phyloP scores from a whole-genome alignment of 1,140 invertebrate species.

The Colletes latitarsis region DNA sequence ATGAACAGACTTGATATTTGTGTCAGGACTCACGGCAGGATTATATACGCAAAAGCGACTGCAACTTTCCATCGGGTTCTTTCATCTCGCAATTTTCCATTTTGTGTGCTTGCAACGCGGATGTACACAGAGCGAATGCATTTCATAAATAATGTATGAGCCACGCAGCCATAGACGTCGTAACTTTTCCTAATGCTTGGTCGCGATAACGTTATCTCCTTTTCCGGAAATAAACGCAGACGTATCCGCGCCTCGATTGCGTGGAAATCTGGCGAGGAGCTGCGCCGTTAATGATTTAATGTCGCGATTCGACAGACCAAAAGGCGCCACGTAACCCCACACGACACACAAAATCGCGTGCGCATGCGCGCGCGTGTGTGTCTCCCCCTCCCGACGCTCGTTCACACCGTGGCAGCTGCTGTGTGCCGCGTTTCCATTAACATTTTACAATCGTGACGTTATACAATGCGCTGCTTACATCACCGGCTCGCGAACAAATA shows the following conservation, averaged over 20 bases:
- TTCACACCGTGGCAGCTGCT: conserved; percentile 25
- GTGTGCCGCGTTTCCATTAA: conserved; percentile 64
- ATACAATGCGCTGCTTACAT: conserved; percentile 69
- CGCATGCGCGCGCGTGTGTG: neutral
- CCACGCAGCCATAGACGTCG: no score
- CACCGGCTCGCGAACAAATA: conserved; percentile 66
- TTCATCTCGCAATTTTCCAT: no score
- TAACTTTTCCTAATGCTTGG: neutral
- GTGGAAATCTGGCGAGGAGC: neutral
- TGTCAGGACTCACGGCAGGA: no score
- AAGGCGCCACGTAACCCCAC: conserved; percentile 13
- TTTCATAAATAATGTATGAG: neutral
- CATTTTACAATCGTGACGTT: conserved; percentile 69
- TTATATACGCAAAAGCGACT: no score
- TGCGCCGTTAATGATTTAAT: neutral
- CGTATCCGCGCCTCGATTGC: neutral
- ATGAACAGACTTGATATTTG: no score
- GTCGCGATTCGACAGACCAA: neutral
- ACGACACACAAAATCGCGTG: neutral
- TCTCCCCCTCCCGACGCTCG: neutral
- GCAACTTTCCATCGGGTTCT: no score
- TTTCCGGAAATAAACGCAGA: neutral
- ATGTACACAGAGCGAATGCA: neutral
- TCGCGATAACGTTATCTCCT: neutral
- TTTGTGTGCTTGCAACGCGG: neutral